Conservation (phyloP, 1,140 invertebrate genomes). For the Drosophila pectinifera region DNA sequence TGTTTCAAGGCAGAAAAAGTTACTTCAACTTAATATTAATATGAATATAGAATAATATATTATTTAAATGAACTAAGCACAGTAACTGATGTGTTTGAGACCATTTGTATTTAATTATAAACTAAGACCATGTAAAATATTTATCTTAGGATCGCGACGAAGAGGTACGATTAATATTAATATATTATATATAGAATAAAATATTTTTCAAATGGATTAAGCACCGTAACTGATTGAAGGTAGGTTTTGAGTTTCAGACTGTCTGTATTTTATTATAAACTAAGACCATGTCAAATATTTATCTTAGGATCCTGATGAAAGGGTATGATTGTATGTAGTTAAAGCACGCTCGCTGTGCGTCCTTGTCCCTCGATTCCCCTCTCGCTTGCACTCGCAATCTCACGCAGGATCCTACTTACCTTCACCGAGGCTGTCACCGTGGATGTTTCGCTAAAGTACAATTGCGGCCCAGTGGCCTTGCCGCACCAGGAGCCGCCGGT, state of each 20-base stretch:
- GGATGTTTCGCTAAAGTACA: constrained; percentile 94
- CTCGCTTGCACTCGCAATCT: constrained; percentile 24
- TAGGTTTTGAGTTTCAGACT: not conserved
- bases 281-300: not conserved
- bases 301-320: not conserved
- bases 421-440: constrained; percentile 92
- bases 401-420: constrained; percentile 61
- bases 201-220: no score
- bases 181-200: no score
- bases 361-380: not conserved
- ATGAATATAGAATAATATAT: no score
- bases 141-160: not conserved
- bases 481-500: constrained; percentile 94
- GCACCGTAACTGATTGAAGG: no score
- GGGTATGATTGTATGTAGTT: not conserved
- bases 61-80: no score
- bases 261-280: not conserved
- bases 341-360: not conserved
- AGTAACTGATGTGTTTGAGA: no score
- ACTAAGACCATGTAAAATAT: not conserved
- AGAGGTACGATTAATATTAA: not conserved
- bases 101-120: not conserved
- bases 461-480: constrained; percentile 89
- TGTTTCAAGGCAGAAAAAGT: no score
- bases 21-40: no score